Percentiles rank a stretch among this genome's conserved stretches.
phyloP scores from a whole-genome alignment of 2,888 invertebrate species.

The Apoda limacodes region DNA sequence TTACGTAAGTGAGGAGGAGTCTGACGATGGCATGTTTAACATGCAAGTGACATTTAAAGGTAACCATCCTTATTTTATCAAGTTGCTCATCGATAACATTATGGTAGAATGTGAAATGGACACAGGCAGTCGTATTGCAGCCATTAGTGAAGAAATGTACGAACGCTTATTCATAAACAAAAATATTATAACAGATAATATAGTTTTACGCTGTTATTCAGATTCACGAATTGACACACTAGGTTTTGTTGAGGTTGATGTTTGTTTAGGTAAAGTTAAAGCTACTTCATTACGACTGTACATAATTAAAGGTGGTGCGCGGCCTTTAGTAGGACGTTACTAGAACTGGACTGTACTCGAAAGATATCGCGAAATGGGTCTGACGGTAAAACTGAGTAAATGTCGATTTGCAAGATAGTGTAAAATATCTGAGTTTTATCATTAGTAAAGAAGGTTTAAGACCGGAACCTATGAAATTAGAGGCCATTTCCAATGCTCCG shows the following conservation, averaged over 20 bases:
- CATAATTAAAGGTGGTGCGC: slow-evolving; percentile 12
- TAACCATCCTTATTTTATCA: too few species aligned
- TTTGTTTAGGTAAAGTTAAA: slow-evolving; percentile 1
- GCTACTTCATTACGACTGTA: too few species aligned
- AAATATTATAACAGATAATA: slow-evolving; percentile 10
- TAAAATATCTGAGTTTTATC: slow-evolving; percentile 16
- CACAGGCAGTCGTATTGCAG: too few species aligned
- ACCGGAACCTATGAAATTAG: slow-evolving; percentile 13
- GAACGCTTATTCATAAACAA: slow-evolving; percentile 1
- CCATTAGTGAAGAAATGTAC: slow-evolving; percentile 9
- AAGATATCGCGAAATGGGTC: slow-evolving; percentile 2
- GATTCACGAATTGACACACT: slow-evolving; percentile 15
- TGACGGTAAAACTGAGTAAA: slow-evolving; percentile 6
- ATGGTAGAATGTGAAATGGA: too few species aligned
- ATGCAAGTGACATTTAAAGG: too few species aligned
- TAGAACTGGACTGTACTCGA: slow-evolving; percentile 7
- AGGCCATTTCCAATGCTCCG: slow-evolving; percentile 14
- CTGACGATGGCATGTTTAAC: slow-evolving; percentile 10
- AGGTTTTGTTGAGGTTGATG: slow-evolving; percentile 13
- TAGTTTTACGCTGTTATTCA: slow-evolving; percentile 11
- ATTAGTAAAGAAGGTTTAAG: slow-evolving; percentile 16
- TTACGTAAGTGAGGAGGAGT: too few species aligned
- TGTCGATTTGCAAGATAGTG: slow-evolving; percentile 5
- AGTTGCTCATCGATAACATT: too few species aligned
- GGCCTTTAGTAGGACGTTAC: slow-evolving; percentile 6